Evolutionary conservation across 1,140 invertebrate genomes (phyloP), one percentile per base, ranked within the genome.

Genomic region (Zophobas morio): DNA sequence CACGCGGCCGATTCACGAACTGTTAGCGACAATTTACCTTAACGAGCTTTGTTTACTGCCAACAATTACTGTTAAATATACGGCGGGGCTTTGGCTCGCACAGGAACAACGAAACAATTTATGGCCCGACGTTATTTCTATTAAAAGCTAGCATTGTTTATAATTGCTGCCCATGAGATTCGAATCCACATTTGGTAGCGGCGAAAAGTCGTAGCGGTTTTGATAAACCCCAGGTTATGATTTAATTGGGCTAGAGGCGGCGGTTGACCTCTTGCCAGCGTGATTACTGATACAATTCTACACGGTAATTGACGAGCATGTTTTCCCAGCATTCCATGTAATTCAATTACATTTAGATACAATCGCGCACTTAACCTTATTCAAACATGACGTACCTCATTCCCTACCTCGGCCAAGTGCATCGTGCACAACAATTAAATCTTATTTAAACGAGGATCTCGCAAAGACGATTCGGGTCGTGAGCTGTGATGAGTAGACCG

Each of bases 21-120:
- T 82, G 82, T 83, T 83, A 83, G 81, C 75, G 81, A 83, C 81
- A 83, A 82, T 83, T 83, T 82, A 82, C 79, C 79, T 78, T 83
- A 83, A 83, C 82, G 79, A 83, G 81, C 78, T 74, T 78, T 79
- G 82, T 83, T 82, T 83, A 82, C 80, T 72, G 70, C 60, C 72
- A 80, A 79, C 78, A 79, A 81, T 81, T 80, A 81, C 66, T 37
- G 57, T 66, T 75, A 74, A 79, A 76, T 79, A 77, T 75, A 70
- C 46, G 57, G 60, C 34, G 46, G 70, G 57, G 46, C 40, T 51
- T 42, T 70, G n/a, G 39, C 60, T 37, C 60, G 39, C 37, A 60
- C 39, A 66, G 57, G 32, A 63, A 39, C 36, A 39, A 63, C 57
- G 54, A 33, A 63, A 39, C 57, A 63, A 63, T 63, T 63, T 63